These are phyloP conservation scores for Hydraecia micacea DNA, from an alignment of 2,888 invertebrate species.

Conservation along the genomic window DNA sequence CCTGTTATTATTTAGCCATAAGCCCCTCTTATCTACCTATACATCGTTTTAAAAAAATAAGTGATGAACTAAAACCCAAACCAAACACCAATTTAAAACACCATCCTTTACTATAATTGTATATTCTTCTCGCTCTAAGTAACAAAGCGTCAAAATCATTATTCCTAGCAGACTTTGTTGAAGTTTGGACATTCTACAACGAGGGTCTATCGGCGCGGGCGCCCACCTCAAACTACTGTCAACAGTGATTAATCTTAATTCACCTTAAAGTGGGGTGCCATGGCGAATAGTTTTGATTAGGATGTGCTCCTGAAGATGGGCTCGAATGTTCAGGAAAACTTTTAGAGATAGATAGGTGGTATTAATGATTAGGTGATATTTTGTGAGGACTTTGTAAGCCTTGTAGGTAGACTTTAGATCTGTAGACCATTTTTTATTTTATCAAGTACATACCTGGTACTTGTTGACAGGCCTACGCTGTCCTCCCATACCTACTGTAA, in stretches of 20 bases:
- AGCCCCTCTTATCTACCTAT: too few relatives aligned
- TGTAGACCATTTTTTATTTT: too few relatives aligned
- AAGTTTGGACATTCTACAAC: constrained; percentile 65
- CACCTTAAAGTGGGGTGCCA: constrained; percentile 64
- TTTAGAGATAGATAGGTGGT: constrained; percentile 14
- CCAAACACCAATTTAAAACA: neutral
- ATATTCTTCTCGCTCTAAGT: constrained; percentile 36
- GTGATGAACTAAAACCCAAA: neutral
- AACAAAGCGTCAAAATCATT: constrained; percentile 63
- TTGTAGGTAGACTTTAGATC: too few relatives aligned
- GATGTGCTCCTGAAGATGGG: constrained; percentile 60
- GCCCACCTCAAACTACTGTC: constrained; percentile 71
- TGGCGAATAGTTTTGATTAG: constrained; percentile 68
- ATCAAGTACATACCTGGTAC: too few relatives aligned
- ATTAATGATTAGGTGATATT: constrained; percentile 1
- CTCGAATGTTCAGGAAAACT: constrained; percentile 37
- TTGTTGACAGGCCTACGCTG: too few relatives aligned
- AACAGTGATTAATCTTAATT: constrained; percentile 78
- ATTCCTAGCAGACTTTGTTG: constrained; percentile 64
- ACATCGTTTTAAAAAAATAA: neutral
- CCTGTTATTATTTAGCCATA: too few relatives aligned
- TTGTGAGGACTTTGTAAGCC: too few relatives aligned
- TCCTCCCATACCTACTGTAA: too few relatives aligned
- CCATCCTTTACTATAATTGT: constrained; percentile 3
- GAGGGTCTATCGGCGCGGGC: constrained; percentile 52